Evolutionary conservation across 2,797 vertebrate genomes (phyloP).

Genomic region (Urocyon cinereoargenteus): DNA sequence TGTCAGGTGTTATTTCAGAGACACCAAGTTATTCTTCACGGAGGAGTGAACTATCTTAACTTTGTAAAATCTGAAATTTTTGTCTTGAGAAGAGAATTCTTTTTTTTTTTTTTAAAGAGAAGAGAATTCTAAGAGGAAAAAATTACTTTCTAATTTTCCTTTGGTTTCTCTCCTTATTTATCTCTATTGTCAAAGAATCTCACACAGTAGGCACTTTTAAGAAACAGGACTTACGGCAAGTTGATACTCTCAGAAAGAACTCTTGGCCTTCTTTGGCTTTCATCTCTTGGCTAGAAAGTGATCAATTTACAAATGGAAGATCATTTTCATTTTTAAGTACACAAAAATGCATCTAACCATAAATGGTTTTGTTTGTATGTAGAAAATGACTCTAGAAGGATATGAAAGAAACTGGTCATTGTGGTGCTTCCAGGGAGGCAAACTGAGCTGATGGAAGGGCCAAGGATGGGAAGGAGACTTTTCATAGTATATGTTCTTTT

Average conservation of each 20-base stretch:
- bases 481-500: not conserved
- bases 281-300: constrained; percentile 1
- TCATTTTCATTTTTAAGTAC: not conserved
- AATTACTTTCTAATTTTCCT: not conserved
- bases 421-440: not conserved
- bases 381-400: not conserved
- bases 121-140: constrained; percentile 54
- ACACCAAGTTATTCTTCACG: not conserved
- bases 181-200: constrained; percentile 55
- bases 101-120: not conserved
- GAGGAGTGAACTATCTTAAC: not conserved
- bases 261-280: not conserved
- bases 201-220: not conserved
- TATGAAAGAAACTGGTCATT: constrained; percentile 5
- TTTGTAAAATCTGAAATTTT: constrained; percentile 10
- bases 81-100: constrained; percentile 51
- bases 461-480: not conserved
- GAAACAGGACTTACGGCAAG: not conserved
- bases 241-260: not conserved
- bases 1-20: not conserved
- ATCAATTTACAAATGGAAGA: not conserved
- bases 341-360: not conserved
- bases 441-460: not conserved
- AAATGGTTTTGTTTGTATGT: not conserved
- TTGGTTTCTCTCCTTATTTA: constrained; percentile 16